These are phyloP conservation scores for Acanthornis magna DNA, from an alignment of 2,797 vertebrate species.

Conservation along the genomic window DNA sequence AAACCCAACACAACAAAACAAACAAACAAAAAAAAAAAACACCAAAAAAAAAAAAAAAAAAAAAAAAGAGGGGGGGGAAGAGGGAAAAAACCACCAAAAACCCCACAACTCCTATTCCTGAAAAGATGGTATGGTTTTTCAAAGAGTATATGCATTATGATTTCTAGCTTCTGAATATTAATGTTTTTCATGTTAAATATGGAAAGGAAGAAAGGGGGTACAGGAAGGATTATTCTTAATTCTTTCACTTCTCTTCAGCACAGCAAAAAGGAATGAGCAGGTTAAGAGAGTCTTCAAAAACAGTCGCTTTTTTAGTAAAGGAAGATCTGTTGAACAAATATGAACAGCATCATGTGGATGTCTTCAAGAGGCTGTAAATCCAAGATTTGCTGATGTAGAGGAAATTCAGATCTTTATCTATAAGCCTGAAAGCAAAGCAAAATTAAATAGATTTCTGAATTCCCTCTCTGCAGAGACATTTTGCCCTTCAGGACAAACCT, in stretches of 20 bases:
- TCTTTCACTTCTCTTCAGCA: neutral
- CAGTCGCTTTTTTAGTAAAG: neutral
- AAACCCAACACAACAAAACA: no score
- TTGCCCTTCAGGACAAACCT: constrained; percentile 7
- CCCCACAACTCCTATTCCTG: neutral
- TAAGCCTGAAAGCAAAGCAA: constrained; percentile 12
- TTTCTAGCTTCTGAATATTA: neutral
- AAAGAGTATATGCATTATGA: neutral
- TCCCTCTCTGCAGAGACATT: neutral
- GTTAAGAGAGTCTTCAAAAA: neutral
- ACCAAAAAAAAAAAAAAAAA: neutral
- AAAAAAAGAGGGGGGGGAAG: no score
- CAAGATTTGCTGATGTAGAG: neutral
- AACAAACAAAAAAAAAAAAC: no score
- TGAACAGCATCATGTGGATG: neutral
- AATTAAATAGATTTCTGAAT: neutral
- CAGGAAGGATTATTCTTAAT: neutral
- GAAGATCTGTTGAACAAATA: constrained; percentile 24
- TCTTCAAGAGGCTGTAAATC: constrained; percentile 20
- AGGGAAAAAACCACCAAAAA: no score
- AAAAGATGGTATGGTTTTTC: neutral
- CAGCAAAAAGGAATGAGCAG: neutral
- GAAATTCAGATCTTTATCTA: constrained; percentile 38
- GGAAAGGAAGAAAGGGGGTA: neutral
- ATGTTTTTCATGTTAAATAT: neutral